Base-by-base conservation (phyloP, 2,113 vertebrate species). In the Apodemus sylvaticus region DNA sequence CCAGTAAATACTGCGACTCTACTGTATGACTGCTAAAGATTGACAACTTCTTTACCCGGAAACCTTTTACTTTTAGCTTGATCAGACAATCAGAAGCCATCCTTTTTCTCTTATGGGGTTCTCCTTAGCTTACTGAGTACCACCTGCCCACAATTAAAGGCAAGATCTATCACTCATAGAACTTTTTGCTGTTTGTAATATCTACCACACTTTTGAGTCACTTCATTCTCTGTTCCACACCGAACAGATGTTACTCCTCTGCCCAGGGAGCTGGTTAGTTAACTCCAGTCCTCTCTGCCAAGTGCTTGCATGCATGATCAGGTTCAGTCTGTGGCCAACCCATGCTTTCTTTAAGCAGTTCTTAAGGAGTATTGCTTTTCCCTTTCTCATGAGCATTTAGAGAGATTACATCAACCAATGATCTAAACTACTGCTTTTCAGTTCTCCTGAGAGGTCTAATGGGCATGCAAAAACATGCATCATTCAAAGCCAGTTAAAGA, bases 381-480 rank as follows among this genome's bases (percentile, higher is more conserved):
- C 7, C 20, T n/a, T 1, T 16, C 17, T 62, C 58, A n/a, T 48
- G 39, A 93, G 4, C 51, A 14, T 81, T 45, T 42, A 13, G 6
- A 68, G 10, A 90, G 16, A 64, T 34, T 14, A 66, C 53, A 34
- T 29, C 62, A 77, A n/a, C 5, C 53, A 88, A 9, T 2, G 34
- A 16, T 24, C 71, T 68, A 4, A 24, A 26, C 60, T 53, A 7
- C 17, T 70, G 12, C 16, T 1, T 42, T 68, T 86, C 16, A 36
- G 2, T 71, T 88, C 86, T 93, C 34, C 19, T 77, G 70, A 93
- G 55, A 58, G 86, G 17, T 29, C 48, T 95, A 64, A n/a, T 20
- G 31, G 10, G 14, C 29, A 79, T 29, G 24, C 12, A 45, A 64
- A 60, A 87, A 31, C 26, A 73, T 7, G 53, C 3, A 42, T 45